Evolutionary conservation across 2,888 invertebrate genomes (phyloP).

Genomic region (Hemistola chrysoprasaria): DNA sequence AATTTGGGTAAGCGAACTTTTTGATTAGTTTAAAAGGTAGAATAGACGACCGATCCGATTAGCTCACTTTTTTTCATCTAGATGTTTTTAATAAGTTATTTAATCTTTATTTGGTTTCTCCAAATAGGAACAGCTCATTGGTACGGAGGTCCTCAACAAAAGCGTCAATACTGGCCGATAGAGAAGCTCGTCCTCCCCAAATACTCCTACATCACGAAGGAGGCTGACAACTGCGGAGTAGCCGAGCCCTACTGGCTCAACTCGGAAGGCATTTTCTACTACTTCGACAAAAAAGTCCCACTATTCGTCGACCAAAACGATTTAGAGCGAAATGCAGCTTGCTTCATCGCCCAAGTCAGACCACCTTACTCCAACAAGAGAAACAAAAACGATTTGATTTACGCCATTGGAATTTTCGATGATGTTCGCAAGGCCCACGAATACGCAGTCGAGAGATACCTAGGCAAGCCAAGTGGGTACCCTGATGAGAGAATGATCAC

Average conservation of each 20-base stretch:
- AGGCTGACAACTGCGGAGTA: slow-evolving; percentile 79
- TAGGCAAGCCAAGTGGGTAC: slow-evolving; percentile 79
- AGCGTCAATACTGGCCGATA: slow-evolving; percentile 84
- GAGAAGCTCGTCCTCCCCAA: slow-evolving; percentile 74
- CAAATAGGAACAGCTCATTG: slow-evolving; percentile 71
- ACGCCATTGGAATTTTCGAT: slow-evolving; percentile 83
- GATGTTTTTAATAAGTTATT: too few species aligned
- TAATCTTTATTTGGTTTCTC: slow-evolving; percentile 1
- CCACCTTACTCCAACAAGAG: slow-evolving; percentile 72
- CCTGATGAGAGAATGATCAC: slow-evolving; percentile 81
- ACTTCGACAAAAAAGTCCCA: slow-evolving; percentile 84
- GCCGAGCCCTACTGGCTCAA: slow-evolving; percentile 86
- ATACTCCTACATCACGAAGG: slow-evolving; percentile 82
- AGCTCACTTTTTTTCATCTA: too few species aligned
- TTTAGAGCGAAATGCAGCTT: slow-evolving; percentile 64
- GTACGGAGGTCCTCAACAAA: slow-evolving; percentile 85
- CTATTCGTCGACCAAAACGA: slow-evolving; percentile 86
- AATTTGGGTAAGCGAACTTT: slow-evolving; percentile 61
- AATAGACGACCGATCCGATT: too few species aligned
- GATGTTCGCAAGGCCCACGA: slow-evolving; percentile 83
- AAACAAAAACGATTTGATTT: slow-evolving; percentile 69
- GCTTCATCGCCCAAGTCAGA: slow-evolving; percentile 73
- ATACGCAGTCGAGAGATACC: slow-evolving; percentile 81
- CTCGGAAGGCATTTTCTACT: slow-evolving; percentile 84
- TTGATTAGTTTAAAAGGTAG: too few species aligned